Percentiles rank a stretch among this genome's conserved stretches.
Conservation (phyloP, 2,113 vertebrate species). For the Scomber scombrus region DNA sequence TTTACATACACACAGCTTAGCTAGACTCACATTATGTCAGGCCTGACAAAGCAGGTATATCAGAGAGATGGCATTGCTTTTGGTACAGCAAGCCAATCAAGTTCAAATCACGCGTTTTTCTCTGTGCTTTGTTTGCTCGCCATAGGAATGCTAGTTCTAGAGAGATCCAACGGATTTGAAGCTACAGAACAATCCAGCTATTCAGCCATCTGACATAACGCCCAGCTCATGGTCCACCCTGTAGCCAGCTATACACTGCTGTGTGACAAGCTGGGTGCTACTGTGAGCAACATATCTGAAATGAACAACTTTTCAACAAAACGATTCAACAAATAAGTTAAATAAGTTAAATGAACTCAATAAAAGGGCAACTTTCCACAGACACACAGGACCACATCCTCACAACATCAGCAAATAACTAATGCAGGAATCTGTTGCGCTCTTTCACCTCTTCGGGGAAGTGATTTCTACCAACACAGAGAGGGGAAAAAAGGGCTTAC, state of each 20-base stretch:
- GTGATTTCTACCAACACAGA: background rate
- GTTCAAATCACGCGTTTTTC: constrained; percentile 22
- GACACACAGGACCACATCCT: no score
- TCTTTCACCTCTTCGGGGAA: background rate
- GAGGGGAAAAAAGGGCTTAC: background rate
- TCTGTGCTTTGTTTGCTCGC: constrained; percentile 36
- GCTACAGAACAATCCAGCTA: constrained; percentile 69
- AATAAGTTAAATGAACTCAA: background rate
- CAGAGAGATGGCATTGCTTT: background rate
- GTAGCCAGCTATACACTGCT: constrained; percentile 38
- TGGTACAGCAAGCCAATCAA: background rate
- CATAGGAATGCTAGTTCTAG: constrained; percentile 59
- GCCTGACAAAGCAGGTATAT: constrained; percentile 1
- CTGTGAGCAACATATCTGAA: constrained; percentile 41
- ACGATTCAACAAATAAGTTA: background rate
- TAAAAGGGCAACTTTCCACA: background rate
- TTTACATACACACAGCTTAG: constrained; percentile 14
- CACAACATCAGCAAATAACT: no score
- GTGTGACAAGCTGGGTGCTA: constrained; percentile 39
- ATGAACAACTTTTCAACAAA: constrained; percentile 6
- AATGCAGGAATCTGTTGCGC: background rate
- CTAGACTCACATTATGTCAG: background rate
- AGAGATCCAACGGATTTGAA: constrained; percentile 55
- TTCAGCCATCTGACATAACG: constrained; percentile 50
- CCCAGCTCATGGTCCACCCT: constrained; percentile 36